phyloP scores from a whole-genome alignment of 2,888 invertebrate species.

The Scaptodrosophila latifasciaeformis region DNA sequence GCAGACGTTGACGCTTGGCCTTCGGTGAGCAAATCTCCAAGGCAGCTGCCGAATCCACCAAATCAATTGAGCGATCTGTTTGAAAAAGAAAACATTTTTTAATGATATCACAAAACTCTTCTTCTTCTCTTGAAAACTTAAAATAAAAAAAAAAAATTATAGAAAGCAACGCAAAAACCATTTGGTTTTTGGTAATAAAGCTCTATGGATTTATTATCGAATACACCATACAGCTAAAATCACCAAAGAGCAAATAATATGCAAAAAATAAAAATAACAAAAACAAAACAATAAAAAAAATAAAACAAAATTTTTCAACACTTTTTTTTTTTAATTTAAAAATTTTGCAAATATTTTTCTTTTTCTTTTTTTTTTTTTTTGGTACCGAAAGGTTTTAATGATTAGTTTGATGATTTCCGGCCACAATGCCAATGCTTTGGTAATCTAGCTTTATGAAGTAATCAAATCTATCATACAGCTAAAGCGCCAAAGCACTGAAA shows the following conservation, averaged over 20 bases:
- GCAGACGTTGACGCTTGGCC: slow-evolving; percentile 72
- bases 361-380: too few species aligned
- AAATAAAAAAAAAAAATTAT: slow-evolving; percentile 9
- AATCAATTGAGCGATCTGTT: slow-evolving; percentile 72
- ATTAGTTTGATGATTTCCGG: slow-evolving; percentile 13
- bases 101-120: background rate
- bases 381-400: background rate
- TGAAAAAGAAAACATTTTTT: slow-evolving; percentile 10
- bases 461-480: slow-evolving; percentile 86
- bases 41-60: slow-evolving; percentile 69
- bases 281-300: slow-evolving; percentile 24
- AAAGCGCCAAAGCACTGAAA: slow-evolving; percentile 90
- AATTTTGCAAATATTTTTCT: background rate
- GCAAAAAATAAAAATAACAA: slow-evolving; percentile 53
- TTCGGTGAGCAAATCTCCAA: slow-evolving; percentile 71
- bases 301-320: slow-evolving; percentile 11
- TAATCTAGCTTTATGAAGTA: slow-evolving; percentile 95
- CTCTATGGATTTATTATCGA: slow-evolving; percentile 79
- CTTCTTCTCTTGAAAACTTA: background rate
- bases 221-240: slow-evolving; percentile 82
- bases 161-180: slow-evolving; percentile 70
- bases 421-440: slow-evolving; percentile 84
- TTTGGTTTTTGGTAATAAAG: slow-evolving; percentile 84
- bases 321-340: background rate
- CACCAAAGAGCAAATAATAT: slow-evolving; percentile 82